phyloP scores from a whole-genome alignment of 1,140 invertebrate species.

The Thaumatotibia leucotreta region DNA sequence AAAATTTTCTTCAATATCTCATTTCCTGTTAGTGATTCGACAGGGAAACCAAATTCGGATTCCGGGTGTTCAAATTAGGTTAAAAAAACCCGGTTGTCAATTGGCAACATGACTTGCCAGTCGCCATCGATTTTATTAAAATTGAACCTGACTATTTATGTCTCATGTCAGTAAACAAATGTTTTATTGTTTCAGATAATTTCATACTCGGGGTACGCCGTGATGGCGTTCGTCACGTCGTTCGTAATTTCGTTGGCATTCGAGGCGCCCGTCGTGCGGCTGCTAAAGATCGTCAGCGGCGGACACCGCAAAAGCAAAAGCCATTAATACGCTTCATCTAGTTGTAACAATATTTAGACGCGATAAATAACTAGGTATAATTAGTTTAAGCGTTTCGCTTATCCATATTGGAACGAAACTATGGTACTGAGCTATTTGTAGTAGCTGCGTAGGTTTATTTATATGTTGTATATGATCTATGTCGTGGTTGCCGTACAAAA shows the following conservation, averaged over 20 bases:
- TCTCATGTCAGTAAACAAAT: not conserved
- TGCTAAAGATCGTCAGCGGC: slow-evolving; percentile 81
- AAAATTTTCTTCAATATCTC: no score
- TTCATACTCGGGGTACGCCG: slow-evolving; percentile 87
- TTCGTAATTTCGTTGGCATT: slow-evolving; percentile 87
- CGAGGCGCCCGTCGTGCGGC: slow-evolving; percentile 86
- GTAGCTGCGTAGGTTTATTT: not conserved
- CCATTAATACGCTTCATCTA: slow-evolving; percentile 22
- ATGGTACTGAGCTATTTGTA: slow-evolving; percentile 2
- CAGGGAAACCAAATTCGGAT: no score
- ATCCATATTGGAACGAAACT: slow-evolving; percentile 8
- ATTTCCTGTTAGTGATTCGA: no score
- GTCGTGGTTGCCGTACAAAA: not conserved
- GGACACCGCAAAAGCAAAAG: slow-evolving; percentile 37
- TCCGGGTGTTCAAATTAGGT: no score
- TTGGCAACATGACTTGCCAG: no score
- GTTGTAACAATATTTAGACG: not conserved
- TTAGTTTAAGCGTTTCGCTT: not conserved
- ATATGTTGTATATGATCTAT: not conserved
- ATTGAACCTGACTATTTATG: no score
- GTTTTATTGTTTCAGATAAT: slow-evolving; percentile 78
- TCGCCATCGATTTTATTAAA: no score
- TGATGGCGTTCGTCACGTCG: slow-evolving; percentile 85
- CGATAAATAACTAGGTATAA: not conserved
- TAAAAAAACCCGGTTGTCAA: no score